Evolutionary conservation across 2,797 vertebrate species (phyloP).

Genomic region (Bucorvus abyssinicus): DNA sequence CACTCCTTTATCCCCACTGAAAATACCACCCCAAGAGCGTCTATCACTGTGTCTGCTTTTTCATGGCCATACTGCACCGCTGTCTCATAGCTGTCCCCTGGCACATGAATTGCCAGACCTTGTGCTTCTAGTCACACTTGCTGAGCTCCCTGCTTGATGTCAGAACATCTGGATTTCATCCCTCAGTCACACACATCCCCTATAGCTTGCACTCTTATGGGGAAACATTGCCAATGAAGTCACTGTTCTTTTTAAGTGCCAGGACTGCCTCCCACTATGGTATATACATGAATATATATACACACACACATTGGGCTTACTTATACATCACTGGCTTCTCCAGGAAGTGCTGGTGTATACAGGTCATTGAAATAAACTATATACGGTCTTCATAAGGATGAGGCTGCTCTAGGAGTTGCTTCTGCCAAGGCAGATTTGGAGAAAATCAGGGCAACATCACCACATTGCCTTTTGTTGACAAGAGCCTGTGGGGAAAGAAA

Average conservation of each 20-base stretch:
- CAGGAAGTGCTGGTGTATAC: not conserved
- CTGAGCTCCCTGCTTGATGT: not conserved
- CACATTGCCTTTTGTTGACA: not conserved
- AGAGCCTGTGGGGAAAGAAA: not conserved
- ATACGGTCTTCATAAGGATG: not conserved
- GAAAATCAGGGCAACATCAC: not conserved
- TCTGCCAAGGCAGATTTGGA: constrained; percentile 9
- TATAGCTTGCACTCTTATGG: not conserved
- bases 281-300: not conserved
- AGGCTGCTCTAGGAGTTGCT: not conserved
- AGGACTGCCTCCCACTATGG: not conserved
- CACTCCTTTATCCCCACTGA: not conserved
- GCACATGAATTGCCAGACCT: not conserved
- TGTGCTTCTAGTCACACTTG: not conserved
- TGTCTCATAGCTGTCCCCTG: not conserved
- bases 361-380: not conserved
- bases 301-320: not conserved
- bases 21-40: not conserved
- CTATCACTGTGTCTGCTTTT: not conserved
- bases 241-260: not conserved
- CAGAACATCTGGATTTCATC: not conserved
- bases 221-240: not conserved
- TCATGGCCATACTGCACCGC: accelerated
- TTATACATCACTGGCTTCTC: not conserved
- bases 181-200: not conserved